phyloP scores from a whole-genome alignment of 2,797 vertebrate species.

The Astyanax mexicanus region DNA sequence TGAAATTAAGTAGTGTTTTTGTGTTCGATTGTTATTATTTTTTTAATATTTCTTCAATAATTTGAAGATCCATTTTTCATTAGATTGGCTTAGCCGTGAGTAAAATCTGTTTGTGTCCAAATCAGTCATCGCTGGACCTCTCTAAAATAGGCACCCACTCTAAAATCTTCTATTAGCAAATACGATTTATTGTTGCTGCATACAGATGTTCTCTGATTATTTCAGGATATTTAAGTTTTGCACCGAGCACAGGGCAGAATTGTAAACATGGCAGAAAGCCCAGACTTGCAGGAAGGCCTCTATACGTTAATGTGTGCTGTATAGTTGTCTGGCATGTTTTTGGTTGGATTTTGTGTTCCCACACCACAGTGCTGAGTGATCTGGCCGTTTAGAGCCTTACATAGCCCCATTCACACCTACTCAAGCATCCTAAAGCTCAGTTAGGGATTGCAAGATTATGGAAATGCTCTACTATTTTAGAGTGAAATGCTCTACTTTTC shows the following conservation, averaged over 20 bases:
- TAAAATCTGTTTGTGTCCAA: conserved; percentile 31
- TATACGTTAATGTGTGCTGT: conserved; percentile 13
- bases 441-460: neutral
- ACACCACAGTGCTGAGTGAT: conserved; percentile 1
- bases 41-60: too few species aligned
- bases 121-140: conserved; percentile 3
- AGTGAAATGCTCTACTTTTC: neutral
- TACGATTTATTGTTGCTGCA: conserved; percentile 23
- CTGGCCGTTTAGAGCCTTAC: conserved; percentile 15
- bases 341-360: neutral
- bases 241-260: conserved; percentile 27
- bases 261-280: conserved; percentile 46
- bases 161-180: conserved; percentile 20
- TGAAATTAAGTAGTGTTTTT: too few species aligned
- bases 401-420: conserved; percentile 1
- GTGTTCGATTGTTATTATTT: too few species aligned
- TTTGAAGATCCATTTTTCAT: too few species aligned
- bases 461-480: too few species aligned
- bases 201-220: conserved; percentile 30
- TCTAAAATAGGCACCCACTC: neutral
- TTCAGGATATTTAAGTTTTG: conserved; percentile 30
- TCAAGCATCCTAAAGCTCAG: neutral
- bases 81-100: too few species aligned
- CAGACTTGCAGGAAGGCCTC: conserved; percentile 35
- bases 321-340: neutral